Evolutionary conservation across 2,797 vertebrate species (phyloP).

Genomic region (Platalea minor): DNA sequence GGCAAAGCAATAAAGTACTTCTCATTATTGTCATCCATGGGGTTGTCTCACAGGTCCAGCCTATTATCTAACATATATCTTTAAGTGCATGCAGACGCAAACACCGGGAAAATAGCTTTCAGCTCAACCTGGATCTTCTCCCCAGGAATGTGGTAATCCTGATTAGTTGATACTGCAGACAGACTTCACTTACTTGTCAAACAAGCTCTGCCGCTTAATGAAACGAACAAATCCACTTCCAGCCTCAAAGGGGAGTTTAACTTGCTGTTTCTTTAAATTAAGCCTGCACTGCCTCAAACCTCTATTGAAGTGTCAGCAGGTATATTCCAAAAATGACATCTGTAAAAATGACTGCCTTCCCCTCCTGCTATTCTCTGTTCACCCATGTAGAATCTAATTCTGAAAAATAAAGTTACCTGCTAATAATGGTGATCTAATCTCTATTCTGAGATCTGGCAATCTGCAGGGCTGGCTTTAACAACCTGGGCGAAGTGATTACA

Average conservation of each 20-base stretch:
- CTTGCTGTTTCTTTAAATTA: conserved; percentile 41
- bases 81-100: neutral
- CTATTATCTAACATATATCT: neutral
- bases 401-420: conserved; percentile 22
- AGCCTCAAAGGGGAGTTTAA: conserved; percentile 14
- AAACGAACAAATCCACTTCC: conserved; percentile 40
- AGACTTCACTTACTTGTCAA: conserved; percentile 21
- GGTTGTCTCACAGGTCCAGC: neutral
- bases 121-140: neutral
- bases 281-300: neutral
- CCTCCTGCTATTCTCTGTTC: conserved; percentile 1
- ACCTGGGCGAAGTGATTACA: neutral
- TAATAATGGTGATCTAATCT: conserved; percentile 6
- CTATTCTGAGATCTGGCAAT: neutral
- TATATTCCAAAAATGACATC: conserved; percentile 28
- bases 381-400: conserved; percentile 9
- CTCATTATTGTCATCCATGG: neutral
- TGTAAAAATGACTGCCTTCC: neutral
- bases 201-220: conserved; percentile 10
- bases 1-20: neutral
- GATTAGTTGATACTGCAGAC: neutral
- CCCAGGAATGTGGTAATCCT: neutral
- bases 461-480: neutral
- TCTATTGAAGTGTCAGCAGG: conserved; percentile 32
- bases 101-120: conserved; percentile 4